Evolutionary conservation across 2,797 vertebrate genomes (phyloP).

Genomic region (Halcyon smyrnensis): DNA sequence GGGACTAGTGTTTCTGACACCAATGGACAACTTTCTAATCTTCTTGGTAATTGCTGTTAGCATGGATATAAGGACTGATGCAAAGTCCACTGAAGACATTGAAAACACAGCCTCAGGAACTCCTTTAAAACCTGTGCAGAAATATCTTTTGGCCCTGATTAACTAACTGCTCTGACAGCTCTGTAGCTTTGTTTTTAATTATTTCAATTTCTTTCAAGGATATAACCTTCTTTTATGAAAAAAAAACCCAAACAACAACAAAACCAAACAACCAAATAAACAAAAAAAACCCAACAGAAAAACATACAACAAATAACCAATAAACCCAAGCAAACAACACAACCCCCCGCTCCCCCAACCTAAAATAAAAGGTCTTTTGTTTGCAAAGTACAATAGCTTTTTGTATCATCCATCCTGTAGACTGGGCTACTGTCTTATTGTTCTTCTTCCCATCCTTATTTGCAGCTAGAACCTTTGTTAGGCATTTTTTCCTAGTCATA

Average conservation of each 20-base stretch:
- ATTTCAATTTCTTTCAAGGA: neutral
- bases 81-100: neutral
- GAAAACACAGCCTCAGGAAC: neutral
- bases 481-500: neutral
- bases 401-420: neutral
- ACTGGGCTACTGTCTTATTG: no score
- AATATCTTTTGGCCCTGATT: neutral
- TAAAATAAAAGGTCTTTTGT: neutral
- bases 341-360: neutral
- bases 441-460: neutral
- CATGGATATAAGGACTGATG: neutral
- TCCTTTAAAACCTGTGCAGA: neutral
- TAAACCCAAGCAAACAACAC: neutral
- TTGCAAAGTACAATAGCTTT: neutral
- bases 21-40: neutral
- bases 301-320: no score
- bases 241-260: neutral
- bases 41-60: neutral
- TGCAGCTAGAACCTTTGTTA: neutral
- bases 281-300: no score
- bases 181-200: neutral
- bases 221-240: neutral
- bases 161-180: neutral
- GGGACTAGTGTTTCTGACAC: constrained; percentile 9
- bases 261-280: neutral